phyloP scores from a whole-genome alignment of 2,113 vertebrate genomes.

The Microcebus murinus region DNA sequence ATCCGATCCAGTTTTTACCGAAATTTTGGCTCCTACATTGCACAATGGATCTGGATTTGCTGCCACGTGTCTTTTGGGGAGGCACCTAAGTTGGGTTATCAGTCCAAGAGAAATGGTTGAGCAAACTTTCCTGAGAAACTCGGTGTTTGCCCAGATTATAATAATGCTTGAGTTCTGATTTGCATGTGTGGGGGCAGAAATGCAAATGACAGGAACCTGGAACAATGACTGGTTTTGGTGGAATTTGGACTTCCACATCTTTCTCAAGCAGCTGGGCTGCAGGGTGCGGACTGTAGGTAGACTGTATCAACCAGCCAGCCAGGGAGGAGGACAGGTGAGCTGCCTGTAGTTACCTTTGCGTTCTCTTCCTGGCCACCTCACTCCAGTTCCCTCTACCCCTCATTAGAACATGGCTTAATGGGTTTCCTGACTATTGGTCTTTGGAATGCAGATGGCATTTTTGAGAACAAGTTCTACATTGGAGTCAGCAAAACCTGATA shows the following conservation, averaged over 20 bases:
- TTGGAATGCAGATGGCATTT: neutral
- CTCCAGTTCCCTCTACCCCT: neutral
- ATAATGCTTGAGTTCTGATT: neutral
- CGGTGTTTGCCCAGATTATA: constrained; percentile 36
- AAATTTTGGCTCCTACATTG: neutral
- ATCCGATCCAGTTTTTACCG: neutral
- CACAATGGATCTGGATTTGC: constrained; percentile 3
- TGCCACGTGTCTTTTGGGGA: neutral
- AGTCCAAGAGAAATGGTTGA: constrained; percentile 40
- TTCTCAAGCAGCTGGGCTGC: constrained; percentile 5
- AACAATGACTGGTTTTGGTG: neutral
- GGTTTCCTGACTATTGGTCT: neutral
- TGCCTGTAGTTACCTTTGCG: neutral
- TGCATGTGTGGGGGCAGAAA: constrained; percentile 2
- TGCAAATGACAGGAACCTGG: neutral
- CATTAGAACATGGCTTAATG: neutral
- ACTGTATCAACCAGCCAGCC: neutral
- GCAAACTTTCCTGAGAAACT: constrained; percentile 59
- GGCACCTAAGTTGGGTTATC: neutral
- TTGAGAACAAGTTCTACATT: neutral
- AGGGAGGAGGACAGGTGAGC: neutral
- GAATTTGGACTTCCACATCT: constrained; percentile 46
- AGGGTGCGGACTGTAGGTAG: neutral
- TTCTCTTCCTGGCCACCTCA: neutral
- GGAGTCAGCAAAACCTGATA: neutral